Conservation (phyloP, 2,888 invertebrate genomes). For the Drosophila pseudotalamancana region DNA sequence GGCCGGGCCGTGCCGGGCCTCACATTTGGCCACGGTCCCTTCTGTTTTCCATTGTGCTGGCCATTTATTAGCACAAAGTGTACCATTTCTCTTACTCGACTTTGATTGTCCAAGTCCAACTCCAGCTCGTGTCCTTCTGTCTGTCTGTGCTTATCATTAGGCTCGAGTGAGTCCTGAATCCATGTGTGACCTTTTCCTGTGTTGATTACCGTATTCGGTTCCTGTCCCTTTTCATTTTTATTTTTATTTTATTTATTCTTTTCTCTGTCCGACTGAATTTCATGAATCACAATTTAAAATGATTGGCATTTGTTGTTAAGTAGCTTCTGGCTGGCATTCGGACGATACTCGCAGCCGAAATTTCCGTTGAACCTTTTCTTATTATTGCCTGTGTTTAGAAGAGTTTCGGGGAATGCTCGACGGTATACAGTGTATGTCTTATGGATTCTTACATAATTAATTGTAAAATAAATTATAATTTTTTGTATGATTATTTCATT, state of each 20-base stretch:
- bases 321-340: constrained; percentile 59
- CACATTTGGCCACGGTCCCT: background rate
- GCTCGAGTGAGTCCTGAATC: constrained; percentile 46
- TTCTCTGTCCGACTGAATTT: constrained; percentile 30
- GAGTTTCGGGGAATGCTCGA: background rate
- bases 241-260: background rate
- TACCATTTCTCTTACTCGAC: constrained; percentile 42
- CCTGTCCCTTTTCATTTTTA: constrained; percentile 43
- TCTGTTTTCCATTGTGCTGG: constrained; percentile 17
- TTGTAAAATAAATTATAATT: background rate
- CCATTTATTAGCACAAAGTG: constrained; percentile 51
- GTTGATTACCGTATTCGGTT: constrained; percentile 50
- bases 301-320: constrained; percentile 75
- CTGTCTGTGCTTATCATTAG: constrained; percentile 51
- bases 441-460: too few relatives aligned
- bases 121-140: background rate
- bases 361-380: constrained; percentile 53
- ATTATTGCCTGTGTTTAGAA: background rate
- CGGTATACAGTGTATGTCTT: too few relatives aligned
- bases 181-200: constrained; percentile 61
- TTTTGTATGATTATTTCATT: background rate
- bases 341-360: constrained; percentile 33
- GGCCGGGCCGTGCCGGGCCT: background rate
- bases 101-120: constrained; percentile 26
- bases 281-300: constrained; percentile 74